phyloP scores from a whole-genome alignment of 2,113 vertebrate species.

The Xyrauchen texanus region DNA sequence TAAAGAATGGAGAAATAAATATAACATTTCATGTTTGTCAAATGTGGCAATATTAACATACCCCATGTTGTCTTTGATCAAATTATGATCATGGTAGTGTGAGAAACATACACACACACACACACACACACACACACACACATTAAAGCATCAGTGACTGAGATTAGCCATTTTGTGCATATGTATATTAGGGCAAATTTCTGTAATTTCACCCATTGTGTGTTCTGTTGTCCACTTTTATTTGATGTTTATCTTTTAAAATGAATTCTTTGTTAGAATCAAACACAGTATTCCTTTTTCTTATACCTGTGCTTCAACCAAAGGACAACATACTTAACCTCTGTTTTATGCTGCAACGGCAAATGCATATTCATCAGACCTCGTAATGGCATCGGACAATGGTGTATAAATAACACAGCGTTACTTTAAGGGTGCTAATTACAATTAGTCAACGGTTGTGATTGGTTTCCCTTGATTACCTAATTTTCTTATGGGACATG shows the following conservation, averaged over 20 bases:
- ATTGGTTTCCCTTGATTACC: not conserved
- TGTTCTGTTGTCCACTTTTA: constrained; percentile 20
- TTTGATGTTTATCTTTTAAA: constrained; percentile 54
- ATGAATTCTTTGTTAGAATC: constrained; percentile 47
- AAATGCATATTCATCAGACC: constrained; percentile 50
- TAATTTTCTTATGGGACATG: too few species aligned
- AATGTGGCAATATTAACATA: not conserved
- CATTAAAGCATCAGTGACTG: not conserved
- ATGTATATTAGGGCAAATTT: constrained; percentile 55
- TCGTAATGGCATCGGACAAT: not conserved
- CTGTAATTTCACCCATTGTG: constrained; percentile 54
- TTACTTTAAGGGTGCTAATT: constrained; percentile 31
- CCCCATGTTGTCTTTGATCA: too few species aligned
- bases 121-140: too few species aligned
- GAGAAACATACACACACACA: too few species aligned
- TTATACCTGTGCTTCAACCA: constrained; percentile 37
- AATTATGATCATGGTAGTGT: too few species aligned
- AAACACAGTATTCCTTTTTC: constrained; percentile 49
- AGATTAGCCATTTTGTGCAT: constrained; percentile 11
- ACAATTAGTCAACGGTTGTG: constrained; percentile 16
- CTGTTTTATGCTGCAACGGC: constrained; percentile 35
- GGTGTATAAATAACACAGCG: constrained; percentile 24
- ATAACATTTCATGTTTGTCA: constrained; percentile 4
- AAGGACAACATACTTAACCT: constrained; percentile 37
- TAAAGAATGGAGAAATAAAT: not conserved